These are phyloP conservation scores for Rotaria socialis DNA, from an alignment of 2,888 invertebrate species.

Conservation along the genomic window DNA sequence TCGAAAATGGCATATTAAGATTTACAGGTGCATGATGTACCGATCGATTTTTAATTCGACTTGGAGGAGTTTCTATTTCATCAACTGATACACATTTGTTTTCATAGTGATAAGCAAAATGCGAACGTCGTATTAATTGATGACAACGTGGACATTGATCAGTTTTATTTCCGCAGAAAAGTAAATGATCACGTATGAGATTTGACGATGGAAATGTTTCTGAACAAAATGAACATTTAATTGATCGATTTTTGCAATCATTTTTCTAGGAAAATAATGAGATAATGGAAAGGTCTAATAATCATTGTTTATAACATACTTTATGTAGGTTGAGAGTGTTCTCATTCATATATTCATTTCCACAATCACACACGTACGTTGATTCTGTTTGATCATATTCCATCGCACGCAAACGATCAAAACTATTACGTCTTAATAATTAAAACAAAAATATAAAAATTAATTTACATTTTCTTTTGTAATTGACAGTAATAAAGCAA, in stretches of 20 bases:
- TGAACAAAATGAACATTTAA: background rate
- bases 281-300: background rate
- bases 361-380: background rate
- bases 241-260: background rate
- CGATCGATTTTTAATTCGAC: background rate
- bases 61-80: background rate
- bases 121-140: background rate
- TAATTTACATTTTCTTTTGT: too few species aligned
- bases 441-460: too few species aligned
- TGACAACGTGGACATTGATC: background rate
- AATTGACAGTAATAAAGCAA: too few species aligned
- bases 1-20: background rate
- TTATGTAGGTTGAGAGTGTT: background rate
- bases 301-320: background rate
- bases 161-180: constrained; percentile 3
- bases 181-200: background rate
- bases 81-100: background rate
- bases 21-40: background rate
- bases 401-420: too few species aligned
- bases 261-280: background rate
- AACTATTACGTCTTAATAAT: too few species aligned
- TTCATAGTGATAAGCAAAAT: constrained; percentile 19
- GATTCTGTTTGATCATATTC: background rate
- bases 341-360: background rate
- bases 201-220: background rate